Evolutionary conservation across 2,888 invertebrate genomes (phyloP).

Genomic region (Drosophila conformis): DNA sequence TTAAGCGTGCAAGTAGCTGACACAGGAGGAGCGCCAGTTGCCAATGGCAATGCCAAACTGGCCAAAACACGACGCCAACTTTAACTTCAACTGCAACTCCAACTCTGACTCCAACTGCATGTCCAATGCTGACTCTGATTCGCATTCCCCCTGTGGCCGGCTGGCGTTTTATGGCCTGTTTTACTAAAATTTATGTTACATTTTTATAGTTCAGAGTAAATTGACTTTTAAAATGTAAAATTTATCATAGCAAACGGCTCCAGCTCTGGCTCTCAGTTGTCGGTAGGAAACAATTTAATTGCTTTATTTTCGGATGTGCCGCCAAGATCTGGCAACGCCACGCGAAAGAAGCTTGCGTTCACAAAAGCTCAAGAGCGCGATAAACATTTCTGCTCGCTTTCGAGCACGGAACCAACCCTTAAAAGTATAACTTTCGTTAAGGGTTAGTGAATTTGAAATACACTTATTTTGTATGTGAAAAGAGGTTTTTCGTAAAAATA

Average conservation of each 20-base stretch:
- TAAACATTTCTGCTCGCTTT: conserved; percentile 34
- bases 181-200: conserved; percentile 82
- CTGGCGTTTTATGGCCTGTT: conserved; percentile 76
- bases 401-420: conserved; percentile 54
- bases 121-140: conserved; percentile 18
- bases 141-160: conserved; percentile 16
- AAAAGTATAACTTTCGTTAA: neutral
- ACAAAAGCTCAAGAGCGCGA: conserved; percentile 26
- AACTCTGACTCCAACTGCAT: conserved; percentile 2
- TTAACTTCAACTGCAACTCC: conserved; percentile 7
- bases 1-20: conserved; percentile 79
- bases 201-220: conserved; percentile 85
- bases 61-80: conserved; percentile 16
- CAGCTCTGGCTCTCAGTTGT: conserved; percentile 27
- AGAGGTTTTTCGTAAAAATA: neutral
- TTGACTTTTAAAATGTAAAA: conserved; percentile 84
- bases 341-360: conserved; percentile 16
- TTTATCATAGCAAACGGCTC: conserved; percentile 80
- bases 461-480: conserved; percentile 16
- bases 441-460: neutral
- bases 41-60: conserved; percentile 48
- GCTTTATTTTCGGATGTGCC: conserved; percentile 50
- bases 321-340: conserved; percentile 59
- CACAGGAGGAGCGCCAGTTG: conserved; percentile 73
- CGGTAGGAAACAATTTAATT: conserved; percentile 62